Evolutionary conservation across 2,113 vertebrate species (phyloP).

Genomic region (Asarcornis scutulata): DNA sequence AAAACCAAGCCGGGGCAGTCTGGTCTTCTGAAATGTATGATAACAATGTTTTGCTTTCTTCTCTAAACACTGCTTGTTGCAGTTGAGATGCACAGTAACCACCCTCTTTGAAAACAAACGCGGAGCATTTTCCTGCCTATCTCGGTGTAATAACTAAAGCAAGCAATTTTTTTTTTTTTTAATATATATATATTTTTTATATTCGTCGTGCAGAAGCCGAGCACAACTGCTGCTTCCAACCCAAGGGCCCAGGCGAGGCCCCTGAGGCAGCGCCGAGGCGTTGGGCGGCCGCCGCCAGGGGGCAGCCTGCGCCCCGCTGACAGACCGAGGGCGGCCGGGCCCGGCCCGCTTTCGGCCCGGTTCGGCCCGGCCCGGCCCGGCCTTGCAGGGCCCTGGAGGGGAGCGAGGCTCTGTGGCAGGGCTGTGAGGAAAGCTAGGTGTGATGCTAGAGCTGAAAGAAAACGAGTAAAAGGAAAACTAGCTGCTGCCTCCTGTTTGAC

Average conservation of each 20-base stretch:
- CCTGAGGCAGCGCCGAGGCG: not conserved
- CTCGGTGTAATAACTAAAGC: not conserved
- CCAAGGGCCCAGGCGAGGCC: not conserved
- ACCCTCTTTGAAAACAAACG: not conserved
- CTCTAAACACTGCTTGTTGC: not conserved
- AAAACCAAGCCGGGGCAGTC: not conserved
- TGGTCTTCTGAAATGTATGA: not conserved
- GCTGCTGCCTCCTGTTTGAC: not conserved
- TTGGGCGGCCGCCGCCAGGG: slow-evolving; percentile 1
- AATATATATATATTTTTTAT: too few species aligned
- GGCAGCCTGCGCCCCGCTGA: not conserved
- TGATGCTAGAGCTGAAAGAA: not conserved
- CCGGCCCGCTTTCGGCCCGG: too few species aligned
- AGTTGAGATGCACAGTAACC: not conserved
- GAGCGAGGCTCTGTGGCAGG: too few species aligned
- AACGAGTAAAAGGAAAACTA: not conserved
- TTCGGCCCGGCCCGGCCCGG: not conserved
- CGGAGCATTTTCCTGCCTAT: not conserved
- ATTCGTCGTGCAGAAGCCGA: not conserved
- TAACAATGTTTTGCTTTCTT: not conserved
- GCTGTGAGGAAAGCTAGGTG: slow-evolving; percentile 9
- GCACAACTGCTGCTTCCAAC: not conserved
- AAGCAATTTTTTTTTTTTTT: not conserved
- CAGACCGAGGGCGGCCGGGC: too few species aligned
- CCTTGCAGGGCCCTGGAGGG: too few species aligned